Percentiles rank a stretch among this genome's conserved stretches.
These are phyloP conservation scores for Agrypnus murinus DNA, from an alignment of 2,888 invertebrate species.

Conservation along the genomic window DNA sequence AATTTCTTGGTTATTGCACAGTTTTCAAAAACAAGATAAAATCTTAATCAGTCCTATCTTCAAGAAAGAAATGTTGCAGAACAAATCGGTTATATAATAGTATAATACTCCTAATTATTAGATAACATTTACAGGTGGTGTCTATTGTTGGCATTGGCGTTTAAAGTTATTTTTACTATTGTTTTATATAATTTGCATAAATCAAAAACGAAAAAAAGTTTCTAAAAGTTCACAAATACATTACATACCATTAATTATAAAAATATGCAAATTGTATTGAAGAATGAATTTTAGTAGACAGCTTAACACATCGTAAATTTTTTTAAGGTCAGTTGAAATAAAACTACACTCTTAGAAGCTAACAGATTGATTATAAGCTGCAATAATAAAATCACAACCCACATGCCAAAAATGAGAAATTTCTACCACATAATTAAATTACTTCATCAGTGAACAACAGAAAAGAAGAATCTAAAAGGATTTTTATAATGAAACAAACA, in stretches of 20 bases:
- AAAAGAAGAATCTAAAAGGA: background rate
- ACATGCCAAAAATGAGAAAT: background rate
- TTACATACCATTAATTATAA: background rate
- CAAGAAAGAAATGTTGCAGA: no score
- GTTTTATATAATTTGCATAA: no score
- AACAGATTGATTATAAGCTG: background rate
- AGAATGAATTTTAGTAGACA: constrained; percentile 10
- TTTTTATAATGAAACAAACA: background rate
- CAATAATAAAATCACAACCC: background rate
- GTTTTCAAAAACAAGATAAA: no score
- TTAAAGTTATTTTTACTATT: no score
- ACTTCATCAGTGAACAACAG: constrained; percentile 1
- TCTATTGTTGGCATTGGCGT: no score
- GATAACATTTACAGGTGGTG: no score
- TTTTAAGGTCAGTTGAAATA: background rate
- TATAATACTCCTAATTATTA: no score
- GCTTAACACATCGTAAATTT: constrained; percentile 8
- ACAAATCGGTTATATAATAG: no score
- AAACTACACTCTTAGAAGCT: background rate
- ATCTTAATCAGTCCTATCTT: no score
- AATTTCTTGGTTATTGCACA: no score
- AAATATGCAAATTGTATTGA: background rate
- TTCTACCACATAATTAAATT: background rate
- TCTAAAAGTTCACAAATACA: no score
- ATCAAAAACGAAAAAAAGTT: no score